phyloP scores from a whole-genome alignment of 64 coral and sea anemone genomes.

The Stichodactyla helianthus region DNA sequence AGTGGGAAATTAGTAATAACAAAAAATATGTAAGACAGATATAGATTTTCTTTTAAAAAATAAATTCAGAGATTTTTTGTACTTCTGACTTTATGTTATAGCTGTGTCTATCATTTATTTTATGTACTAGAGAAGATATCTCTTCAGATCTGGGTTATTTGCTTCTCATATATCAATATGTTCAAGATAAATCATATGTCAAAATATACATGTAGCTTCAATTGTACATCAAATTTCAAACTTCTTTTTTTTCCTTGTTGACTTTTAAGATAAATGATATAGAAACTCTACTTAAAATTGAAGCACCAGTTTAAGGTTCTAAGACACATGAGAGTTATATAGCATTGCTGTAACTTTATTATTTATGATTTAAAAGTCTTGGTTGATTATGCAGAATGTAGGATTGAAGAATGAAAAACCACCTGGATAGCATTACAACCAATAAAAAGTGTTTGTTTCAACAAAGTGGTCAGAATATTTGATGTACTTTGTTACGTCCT shows the following conservation, averaged over 20 bases:
- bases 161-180: neutral
- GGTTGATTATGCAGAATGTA: neutral
- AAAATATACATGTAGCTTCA: neutral
- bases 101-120: neutral
- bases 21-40: neutral
- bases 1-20: neutral
- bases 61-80: no score
- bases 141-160: neutral
- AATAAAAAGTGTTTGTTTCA: neutral
- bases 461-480: constrained; percentile 7
- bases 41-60: no score
- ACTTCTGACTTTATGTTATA: no score
- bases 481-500: neutral
- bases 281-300: neutral
- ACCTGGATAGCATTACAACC: neutral
- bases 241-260: neutral
- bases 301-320: neutral
- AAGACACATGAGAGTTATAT: neutral
- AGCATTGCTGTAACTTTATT: neutral
- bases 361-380: constrained; percentile 15
- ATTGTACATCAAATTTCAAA: neutral
- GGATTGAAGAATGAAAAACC: neutral
- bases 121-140: neutral
- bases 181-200: neutral
- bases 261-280: neutral